A percentile compares a stretch with the other conserved stretches of the same genome.
Evolutionary conservation across 2,797 vertebrate species (phyloP).

Genomic region (Salmo trutta): DNA sequence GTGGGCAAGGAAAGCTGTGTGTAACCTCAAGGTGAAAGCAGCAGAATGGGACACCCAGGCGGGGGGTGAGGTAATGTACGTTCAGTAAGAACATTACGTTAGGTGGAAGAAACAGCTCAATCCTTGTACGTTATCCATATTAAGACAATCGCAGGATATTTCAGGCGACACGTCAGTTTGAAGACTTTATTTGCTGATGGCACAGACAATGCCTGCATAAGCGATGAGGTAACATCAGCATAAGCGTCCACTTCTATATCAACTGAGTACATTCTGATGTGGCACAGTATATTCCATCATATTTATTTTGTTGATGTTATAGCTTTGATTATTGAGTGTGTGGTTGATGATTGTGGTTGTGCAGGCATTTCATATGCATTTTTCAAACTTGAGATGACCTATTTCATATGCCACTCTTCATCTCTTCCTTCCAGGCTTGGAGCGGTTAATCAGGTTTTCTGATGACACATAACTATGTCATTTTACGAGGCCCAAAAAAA

Average conservation of each 20-base stretch:
- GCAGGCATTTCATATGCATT: background rate
- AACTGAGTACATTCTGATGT: too few species aligned
- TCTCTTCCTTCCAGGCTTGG: background rate
- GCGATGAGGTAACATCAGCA: background rate
- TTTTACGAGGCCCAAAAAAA: background rate
- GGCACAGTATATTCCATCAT: too few species aligned
- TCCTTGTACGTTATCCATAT: too few species aligned
- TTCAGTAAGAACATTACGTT: conserved; percentile 34
- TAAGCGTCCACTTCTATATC: background rate
- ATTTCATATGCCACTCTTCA: background rate
- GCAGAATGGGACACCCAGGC: conserved; percentile 14
- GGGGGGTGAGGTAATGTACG: conserved; percentile 9
- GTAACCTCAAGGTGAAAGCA: conserved; percentile 29
- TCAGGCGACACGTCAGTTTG: too few species aligned
- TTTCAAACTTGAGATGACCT: background rate
- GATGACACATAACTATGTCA: background rate
- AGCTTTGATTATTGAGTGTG: background rate
- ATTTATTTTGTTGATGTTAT: too few species aligned
- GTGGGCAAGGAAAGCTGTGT: background rate
- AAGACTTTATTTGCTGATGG: background rate
- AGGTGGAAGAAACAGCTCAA: conserved; percentile 20
- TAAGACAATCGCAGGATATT: too few species aligned
- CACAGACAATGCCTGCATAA: background rate
- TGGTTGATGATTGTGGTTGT: too few species aligned
- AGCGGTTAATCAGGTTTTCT: background rate